Conservation (phyloP, 2,888 invertebrate species). For the Aphidoletes aphidimyza region DNA sequence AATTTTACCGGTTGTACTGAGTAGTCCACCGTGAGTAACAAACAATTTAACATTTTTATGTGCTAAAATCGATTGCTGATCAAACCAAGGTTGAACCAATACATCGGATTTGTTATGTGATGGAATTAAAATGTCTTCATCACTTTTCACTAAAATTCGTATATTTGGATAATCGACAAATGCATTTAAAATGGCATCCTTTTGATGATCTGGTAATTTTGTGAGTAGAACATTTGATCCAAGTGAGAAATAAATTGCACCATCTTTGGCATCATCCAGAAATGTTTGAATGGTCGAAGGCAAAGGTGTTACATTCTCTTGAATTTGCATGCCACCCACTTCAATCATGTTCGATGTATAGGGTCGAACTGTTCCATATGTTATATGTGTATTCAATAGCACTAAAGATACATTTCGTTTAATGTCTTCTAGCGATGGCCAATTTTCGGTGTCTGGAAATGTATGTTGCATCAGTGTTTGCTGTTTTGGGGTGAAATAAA, state of each 20-base stretch:
- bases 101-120: constrained; percentile 62
- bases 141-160: constrained; percentile 38
- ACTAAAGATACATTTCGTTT: constrained; percentile 61
- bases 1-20: constrained; percentile 64
- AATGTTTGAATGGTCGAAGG: constrained; percentile 61
- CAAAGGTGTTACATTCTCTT: constrained; percentile 61
- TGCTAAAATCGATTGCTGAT: constrained; percentile 67
- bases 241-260: constrained; percentile 63
- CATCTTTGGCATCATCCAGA: constrained; percentile 61
- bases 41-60: constrained; percentile 67
- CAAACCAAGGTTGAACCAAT: constrained; percentile 66
- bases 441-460: neutral
- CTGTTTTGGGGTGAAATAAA: constrained; percentile 56
- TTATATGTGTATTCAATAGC: constrained; percentile 64
- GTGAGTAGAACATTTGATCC: constrained; percentile 59
- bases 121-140: neutral
- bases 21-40: constrained; percentile 68
- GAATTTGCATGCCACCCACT: constrained; percentile 66
- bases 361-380: constrained; percentile 63
- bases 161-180: neutral
- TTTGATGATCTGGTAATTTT: constrained; percentile 56
- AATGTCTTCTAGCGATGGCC: constrained; percentile 19
- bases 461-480: constrained; percentile 60
- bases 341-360: constrained; percentile 66
- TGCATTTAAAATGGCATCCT: constrained; percentile 59